Evolutionary conservation across 2,113 vertebrate genomes (phyloP).

Genomic region (Colistium nudipinnis): DNA sequence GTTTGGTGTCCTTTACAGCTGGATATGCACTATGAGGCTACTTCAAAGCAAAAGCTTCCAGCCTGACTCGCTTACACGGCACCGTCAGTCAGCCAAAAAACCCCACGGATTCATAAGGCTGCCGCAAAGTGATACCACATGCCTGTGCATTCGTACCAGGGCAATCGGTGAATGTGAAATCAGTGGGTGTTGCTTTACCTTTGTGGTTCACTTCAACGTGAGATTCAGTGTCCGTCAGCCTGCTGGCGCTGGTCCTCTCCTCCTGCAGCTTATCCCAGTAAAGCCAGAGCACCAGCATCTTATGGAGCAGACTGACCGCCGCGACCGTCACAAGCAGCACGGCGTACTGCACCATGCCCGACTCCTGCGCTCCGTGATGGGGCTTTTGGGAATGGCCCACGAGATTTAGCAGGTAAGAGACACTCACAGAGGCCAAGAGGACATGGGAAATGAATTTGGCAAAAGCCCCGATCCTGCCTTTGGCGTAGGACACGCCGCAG

Average conservation of each 20-base stretch:
- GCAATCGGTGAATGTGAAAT: neutral
- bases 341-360: slow-evolving; percentile 63
- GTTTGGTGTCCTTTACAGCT: slow-evolving; percentile 54
- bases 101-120: neutral
- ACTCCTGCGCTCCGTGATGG: too few relatives aligned
- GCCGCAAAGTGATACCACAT: neutral
- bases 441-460: slow-evolving; percentile 76
- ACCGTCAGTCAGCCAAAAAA: neutral
- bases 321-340: slow-evolving; percentile 67
- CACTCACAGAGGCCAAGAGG: slow-evolving; percentile 73
- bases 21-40: slow-evolving; percentile 46
- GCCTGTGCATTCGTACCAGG: neutral
- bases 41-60: slow-evolving; percentile 29
- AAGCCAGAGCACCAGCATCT: slow-evolving; percentile 60
- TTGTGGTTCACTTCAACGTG: slow-evolving; percentile 32
- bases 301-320: slow-evolving; percentile 66
- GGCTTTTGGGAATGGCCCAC: slow-evolving; percentile 68
- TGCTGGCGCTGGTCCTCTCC: neutral
- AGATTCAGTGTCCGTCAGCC: neutral
- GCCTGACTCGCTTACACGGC: neutral
- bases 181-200: slow-evolving; percentile 44
- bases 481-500: slow-evolving; percentile 32
- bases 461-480: slow-evolving; percentile 62
- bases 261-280: slow-evolving; percentile 34
- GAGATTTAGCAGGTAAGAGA: slow-evolving; percentile 75